Base-by-base conservation (phyloP, 2,888 invertebrate species). In the Sussaba pulchella region DNA sequence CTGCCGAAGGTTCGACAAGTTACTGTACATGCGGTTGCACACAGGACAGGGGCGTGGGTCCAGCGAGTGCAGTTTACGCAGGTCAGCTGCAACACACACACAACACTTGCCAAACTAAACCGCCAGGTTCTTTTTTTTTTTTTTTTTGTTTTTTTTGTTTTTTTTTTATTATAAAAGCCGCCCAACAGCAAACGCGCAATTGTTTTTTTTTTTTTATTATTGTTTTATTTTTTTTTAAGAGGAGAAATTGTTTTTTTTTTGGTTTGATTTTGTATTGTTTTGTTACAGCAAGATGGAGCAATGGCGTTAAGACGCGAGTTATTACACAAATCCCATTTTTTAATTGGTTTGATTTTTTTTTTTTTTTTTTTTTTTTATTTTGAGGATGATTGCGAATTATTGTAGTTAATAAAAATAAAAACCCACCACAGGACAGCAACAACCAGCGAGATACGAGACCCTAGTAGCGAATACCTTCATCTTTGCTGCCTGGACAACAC, bases 21-120 rank as follows among this genome's bases (percentile, higher is more conserved):
- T 95, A 92, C 94, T 94, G 93, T 95, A 95, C 89, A 94, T 94
- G 90, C 94, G 94, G 89, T 94, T 94, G 93, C 95, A 95, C 91
- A 94, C 94, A 87, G 94, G 94, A 92, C 95, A 95, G 84, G 94
- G 94, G 90, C 94, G 93, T 89, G 93, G 93, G 91, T 93, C 93
- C 92, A 93, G 92, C 89, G 93, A 93, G 92, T 93, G 93, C 90
- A 92, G 92, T 91, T 92, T 93, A 88, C 92, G 92, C 90, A 91
- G 92, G 92, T 92, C 92, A 90, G 92, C 92, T 92, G 92, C 92
- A 92, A 92, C 91, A 92, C 92, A 92, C 92, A 92, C 92, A 92
- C 91, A 85, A 82, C 82, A 91, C 90, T 91, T 91, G 91, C 91
- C 91, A 81, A 81, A 81, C 91, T 91, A 90, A 91, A 90, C 31